Base-by-base conservation (phyloP, 1,140 invertebrate genomes). In the Melanaphis sacchari region DNA sequence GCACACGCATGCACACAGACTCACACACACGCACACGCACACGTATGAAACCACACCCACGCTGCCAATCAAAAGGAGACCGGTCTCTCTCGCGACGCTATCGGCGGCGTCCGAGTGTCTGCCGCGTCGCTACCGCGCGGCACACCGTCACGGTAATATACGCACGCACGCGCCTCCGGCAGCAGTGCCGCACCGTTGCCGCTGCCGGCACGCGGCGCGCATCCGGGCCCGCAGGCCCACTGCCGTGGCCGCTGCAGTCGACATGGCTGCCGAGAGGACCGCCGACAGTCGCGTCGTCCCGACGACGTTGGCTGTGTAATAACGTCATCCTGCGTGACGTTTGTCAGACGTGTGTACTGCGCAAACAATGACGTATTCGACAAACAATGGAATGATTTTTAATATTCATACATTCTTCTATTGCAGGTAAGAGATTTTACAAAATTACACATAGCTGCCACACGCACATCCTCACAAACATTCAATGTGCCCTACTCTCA, bases 31-130 rank as follows among this genome's bases (percentile, higher is more conserved):
- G 31, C 40, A 41, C 41, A 81, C 91, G 36, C 81, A 92, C 91
- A 38, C 26, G 41, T 31, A 92, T 46, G 81, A 93, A 85, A 93
- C 91, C 91, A 93, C 91, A 93, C 91, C 91, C 91, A 82, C 91
- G 91, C 91, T 93, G 91, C 91, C 91, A 93, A 93, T 93, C 91
- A 54, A 93, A 93, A 52, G 36, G 81, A 90, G 91, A 93, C 91
- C 91, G 91, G 91, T 93, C 91, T 85, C 91, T 36, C 52, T 85
- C 8, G 41, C 24, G 81, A 18, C 36, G 46, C 46, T 49, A 26
- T 52, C 66, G 76, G 66, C 76, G 91, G 91, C 91, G 91, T 93
- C 91, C 81, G 91, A 31, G 76, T 93, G 91, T 93, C 91, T 93
- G 81, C 91, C 59, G 41, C 90, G n/a, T 36, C 15, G 46, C 43